Evolutionary conservation across 2,888 invertebrate genomes (phyloP), one percentile per base, ranked within the genome.

Genomic region (Caenorhabditis afra): DNA sequence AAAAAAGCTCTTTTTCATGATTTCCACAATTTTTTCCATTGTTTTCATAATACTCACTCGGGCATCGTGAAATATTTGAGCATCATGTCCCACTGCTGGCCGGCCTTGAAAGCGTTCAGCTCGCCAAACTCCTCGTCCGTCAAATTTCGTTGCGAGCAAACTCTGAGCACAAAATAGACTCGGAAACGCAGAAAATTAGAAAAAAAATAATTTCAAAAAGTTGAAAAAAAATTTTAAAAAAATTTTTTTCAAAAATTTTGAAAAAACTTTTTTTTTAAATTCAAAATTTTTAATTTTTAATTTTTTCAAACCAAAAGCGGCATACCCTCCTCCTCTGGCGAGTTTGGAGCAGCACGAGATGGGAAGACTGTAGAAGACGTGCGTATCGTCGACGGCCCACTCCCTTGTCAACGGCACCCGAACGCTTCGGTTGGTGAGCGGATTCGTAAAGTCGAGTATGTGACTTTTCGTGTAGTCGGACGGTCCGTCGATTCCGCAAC

Each of bases 401-500:
- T 47, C 55, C 0, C 68, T 50, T 7, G 29, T 68, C 35, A 52
- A 12, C 23, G 23, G 44, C 20, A 47, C 29, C 11, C 10, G 7
- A n/a, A 7, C 47, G 0, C 47, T 55, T 37, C 37, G 55, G 37
- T 66, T 66, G 7, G 66, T 57, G 0, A 66, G 47, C 66, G 55
- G 45, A 58, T 73, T 73, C 10, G 1, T 14, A 41, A 64, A 73
- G n/a, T 7, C 10, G 41, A 73, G 18, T 2, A 68, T 44, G 29
- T 35, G 10, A 0, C 0, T 16, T 0, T 41, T 22, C 18, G 14
- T 18, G 57, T 73, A 73, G 35, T 73, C 73, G 10, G 10, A 3
- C 3, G 73, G 57, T 29, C 64, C 58, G 8, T 73, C 58, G 23
- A 73, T 41, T 23, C 73, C 73, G 39, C 73, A 73, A 16, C 73